Base-by-base conservation (phyloP, 1,140 invertebrate genomes). In the Dicyema japonicum region DNA sequence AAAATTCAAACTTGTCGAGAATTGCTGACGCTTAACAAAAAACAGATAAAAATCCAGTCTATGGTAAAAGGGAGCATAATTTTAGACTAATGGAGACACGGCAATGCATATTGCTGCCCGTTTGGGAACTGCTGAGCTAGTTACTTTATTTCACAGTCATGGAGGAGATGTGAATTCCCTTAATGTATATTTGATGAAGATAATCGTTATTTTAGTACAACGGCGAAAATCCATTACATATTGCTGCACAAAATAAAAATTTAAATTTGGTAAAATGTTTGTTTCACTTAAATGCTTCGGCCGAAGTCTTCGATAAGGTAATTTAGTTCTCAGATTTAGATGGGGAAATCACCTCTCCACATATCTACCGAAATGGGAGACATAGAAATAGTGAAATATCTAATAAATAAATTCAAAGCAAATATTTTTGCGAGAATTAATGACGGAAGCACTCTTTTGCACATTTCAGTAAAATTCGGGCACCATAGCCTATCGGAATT, bases 401-500 rank as follows among this genome's bases (percentile, higher is more conserved):
- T 97, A 13, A 75, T 78, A 0, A 82, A 94, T 43, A 92, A 92
- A 51, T 92, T 90, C 52, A 76, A 74, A 48, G 76, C 76, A 2
- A 78, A 74, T 22, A 72, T 49, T 7, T 31, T 39, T 9, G 40
- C 42, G 15, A 24, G 47, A 11, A 47, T 44, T 9, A 42, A 55
- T 37, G 85, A 94, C 52, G 85, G 85, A 24, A 85, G 71, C 34
- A 97, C 85, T 0, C 49, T 94, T 24, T 85, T 92, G 69, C 85
- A 94, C 46, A 82, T 92, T 29, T 80, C 80, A 0, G 82, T 78
- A 0, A 33, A 40, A n/a, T 76, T 72, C 45, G 85, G 82, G 0
- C 80, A 92, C 50, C 75, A 82, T 1, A 78, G 88, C 36, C 92
- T 80, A 35, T 82, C 82, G n/a, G 69, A 80, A 56, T 78, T 80